A percentile compares a stretch with the other conserved stretches of the same genome.
phyloP scores from a whole-genome alignment of 2,888 invertebrate genomes.

The Frankliniella intonsa region DNA sequence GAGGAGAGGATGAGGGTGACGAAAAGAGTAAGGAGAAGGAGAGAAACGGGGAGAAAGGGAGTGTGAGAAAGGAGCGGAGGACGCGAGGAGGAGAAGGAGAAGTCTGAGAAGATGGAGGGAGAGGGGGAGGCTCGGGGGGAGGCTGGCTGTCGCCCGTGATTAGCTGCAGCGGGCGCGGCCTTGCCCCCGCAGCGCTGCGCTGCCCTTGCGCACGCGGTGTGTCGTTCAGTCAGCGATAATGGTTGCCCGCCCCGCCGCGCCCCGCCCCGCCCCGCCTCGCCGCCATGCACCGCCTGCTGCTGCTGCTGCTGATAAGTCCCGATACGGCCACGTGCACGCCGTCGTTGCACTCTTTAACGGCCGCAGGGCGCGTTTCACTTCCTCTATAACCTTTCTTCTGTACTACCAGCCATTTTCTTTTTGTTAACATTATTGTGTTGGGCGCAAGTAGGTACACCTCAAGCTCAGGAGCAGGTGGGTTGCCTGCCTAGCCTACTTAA shows the following conservation, averaged over 20 bases:
- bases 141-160: too few species aligned
- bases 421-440: too few species aligned
- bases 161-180: background rate
- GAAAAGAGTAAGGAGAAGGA: background rate
- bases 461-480: too few species aligned
- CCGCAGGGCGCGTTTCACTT: too few species aligned
- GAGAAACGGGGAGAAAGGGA: background rate
- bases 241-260: background rate
- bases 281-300: background rate
- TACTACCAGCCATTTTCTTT: too few species aligned
- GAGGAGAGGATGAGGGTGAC: background rate
- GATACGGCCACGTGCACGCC: too few species aligned
- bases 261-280: background rate
- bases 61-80: background rate
- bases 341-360: too few species aligned
- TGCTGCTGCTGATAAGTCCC: too few species aligned
- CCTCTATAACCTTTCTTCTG: too few species aligned
- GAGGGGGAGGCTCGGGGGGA: background rate
- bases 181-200: background rate
- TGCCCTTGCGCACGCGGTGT: background rate
- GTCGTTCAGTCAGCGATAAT: background rate
- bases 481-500: too few species aligned
- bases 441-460: too few species aligned
- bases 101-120: background rate
- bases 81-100: too few species aligned